Percentiles rank a stretch among this genome's conserved stretches.
Conservation (phyloP, 2,113 vertebrate genomes). For the Emydocephalus ijimae region DNA sequence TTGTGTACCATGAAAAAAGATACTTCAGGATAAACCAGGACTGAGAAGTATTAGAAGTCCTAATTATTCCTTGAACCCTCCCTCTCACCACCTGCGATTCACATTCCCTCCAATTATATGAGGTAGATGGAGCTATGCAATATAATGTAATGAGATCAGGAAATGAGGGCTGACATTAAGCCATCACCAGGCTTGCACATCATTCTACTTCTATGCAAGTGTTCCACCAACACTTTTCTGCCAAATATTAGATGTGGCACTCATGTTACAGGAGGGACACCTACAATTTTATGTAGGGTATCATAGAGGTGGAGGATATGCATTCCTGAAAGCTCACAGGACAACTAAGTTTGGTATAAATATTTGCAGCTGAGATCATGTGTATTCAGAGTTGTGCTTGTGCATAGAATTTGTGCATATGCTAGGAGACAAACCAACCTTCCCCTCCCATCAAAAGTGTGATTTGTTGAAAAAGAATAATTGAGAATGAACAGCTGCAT, state of each 20-base stretch:
- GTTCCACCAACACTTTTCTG: background rate
- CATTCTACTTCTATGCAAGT: background rate
- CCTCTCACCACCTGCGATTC: too few species aligned
- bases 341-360: background rate
- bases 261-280: background rate
- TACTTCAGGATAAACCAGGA: background rate
- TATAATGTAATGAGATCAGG: background rate
- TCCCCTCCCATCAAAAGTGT: background rate
- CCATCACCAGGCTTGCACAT: background rate
- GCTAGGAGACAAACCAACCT: background rate
- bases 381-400: background rate
- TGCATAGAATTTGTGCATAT: background rate
- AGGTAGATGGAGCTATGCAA: background rate
- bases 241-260: background rate
- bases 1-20: background rate
- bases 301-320: background rate
- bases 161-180: background rate
- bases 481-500: slow-evolving; percentile 4
- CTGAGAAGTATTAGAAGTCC: background rate
- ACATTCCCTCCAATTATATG: background rate
- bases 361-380: background rate
- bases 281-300: background rate
- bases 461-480: slow-evolving; percentile 6
- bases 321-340: background rate
- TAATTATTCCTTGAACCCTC: background rate